Evolutionary conservation across 2,888 invertebrate genomes (phyloP).

Genomic region (Tipula vernalis): DNA sequence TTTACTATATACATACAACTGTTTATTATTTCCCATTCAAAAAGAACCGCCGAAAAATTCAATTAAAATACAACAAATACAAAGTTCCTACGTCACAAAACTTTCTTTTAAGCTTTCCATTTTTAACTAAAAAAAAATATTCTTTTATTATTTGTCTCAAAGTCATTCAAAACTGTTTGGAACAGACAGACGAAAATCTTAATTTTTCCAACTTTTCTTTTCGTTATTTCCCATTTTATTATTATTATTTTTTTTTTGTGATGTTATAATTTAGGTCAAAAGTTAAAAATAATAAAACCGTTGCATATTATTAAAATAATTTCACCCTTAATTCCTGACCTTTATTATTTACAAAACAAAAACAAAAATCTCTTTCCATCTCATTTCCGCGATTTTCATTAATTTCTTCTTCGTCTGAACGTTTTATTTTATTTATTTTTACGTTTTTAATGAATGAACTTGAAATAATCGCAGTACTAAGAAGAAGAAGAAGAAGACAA

Average conservation of each 20-base stretch:
- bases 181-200: not conserved
- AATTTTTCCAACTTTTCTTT: not conserved
- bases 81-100: not conserved
- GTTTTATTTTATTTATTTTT: not conserved
- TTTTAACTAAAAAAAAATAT: not conserved
- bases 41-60: not conserved
- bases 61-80: not conserved
- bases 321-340: constrained; percentile 10
- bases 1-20: not conserved
- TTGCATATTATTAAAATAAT: not conserved
- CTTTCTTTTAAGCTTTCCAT: not conserved
- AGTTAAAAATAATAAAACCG: not conserved
- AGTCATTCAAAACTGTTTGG: not conserved
- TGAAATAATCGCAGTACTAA: constrained; percentile 5
- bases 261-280: not conserved
- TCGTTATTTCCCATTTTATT: not conserved
- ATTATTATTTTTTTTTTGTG: not conserved
- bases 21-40: not conserved
- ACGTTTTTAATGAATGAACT: constrained; percentile 6
- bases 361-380: not conserved
- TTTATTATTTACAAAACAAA: not conserved
- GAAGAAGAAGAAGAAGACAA: not conserved
- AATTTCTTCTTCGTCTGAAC: constrained; percentile 1
- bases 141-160: not conserved
- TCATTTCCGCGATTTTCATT: constrained; percentile 8